These are phyloP conservation scores for Microctenopoma steveboyesi DNA, from an alignment of 2,797 vertebrate species.

Conservation along the genomic window DNA sequence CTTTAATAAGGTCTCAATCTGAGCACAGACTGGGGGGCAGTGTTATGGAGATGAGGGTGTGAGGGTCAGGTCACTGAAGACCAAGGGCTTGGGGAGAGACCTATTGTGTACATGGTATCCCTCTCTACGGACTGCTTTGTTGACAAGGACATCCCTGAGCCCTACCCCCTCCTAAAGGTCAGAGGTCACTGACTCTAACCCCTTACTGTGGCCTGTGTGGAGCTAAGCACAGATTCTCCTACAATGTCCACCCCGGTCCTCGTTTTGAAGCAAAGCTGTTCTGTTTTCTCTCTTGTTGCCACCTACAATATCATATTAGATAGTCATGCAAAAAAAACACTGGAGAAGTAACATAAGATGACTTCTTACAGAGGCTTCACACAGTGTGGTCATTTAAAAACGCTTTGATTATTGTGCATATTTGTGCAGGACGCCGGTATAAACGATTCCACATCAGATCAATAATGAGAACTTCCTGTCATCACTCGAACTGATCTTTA, in stretches of 20 bases:
- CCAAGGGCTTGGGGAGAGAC: conserved; percentile 33
- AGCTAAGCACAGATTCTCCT: conserved; percentile 30
- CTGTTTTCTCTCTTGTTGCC: background rate
- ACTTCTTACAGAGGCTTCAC: background rate
- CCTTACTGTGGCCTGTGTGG: conserved; percentile 27
- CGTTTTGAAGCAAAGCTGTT: conserved; percentile 28
- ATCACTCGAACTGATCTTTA: no score
- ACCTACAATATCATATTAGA: background rate
- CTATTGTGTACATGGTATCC: conserved; percentile 69
- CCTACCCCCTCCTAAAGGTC: conserved; percentile 61
- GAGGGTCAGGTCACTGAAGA: conserved; percentile 78
- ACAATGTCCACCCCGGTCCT: conserved; percentile 22
- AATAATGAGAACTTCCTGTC: no score
- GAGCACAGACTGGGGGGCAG: conserved; percentile 61
- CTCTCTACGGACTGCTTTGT: conserved; percentile 43
- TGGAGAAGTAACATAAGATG: background rate
- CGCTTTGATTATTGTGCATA: no score
- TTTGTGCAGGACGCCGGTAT: no score
- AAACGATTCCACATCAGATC: no score
- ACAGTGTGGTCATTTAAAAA: no score
- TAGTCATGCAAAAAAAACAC: background rate
- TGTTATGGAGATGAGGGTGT: conserved; percentile 85
- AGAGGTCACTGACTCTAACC: conserved; percentile 65
- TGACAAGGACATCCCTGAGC: conserved; percentile 68
- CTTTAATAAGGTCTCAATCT: conserved; percentile 79